Evolutionary conservation across 2,797 vertebrate species (phyloP).

Genomic region (Hyperoplus lanceolatus): DNA sequence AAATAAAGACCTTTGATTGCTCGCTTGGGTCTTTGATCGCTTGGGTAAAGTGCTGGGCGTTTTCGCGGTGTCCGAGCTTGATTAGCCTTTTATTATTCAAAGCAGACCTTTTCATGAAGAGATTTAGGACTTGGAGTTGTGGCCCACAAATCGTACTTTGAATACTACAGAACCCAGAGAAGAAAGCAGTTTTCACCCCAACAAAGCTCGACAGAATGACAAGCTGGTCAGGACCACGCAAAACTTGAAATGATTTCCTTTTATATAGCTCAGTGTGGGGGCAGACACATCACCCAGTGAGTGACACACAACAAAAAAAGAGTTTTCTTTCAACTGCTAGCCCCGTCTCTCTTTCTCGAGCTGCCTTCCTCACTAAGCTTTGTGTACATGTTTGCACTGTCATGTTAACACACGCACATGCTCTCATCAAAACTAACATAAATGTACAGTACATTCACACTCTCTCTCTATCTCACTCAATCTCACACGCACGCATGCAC

Average conservation of each 20-base stretch:
- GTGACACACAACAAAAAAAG: conserved; percentile 41
- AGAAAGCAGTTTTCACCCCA: conserved; percentile 16
- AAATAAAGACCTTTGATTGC: conserved; percentile 41
- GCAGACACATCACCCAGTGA: conserved; percentile 15
- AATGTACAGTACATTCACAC: background rate
- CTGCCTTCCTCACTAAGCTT: background rate
- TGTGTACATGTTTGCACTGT: background rate
- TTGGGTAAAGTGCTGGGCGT: conserved; percentile 47
- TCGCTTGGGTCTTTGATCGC: conserved; percentile 48
- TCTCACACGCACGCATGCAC: conserved; percentile 5
- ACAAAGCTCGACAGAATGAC: conserved; percentile 45
- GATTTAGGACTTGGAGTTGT: conserved; percentile 24
- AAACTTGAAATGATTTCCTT: conserved; percentile 45
- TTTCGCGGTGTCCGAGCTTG: conserved; percentile 41
- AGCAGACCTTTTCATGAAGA: conserved; percentile 42
- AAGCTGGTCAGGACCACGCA: conserved; percentile 30
- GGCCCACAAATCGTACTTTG: conserved; percentile 33
- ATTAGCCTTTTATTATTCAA: conserved; percentile 60
- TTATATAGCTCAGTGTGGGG: conserved; percentile 36
- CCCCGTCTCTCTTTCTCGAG: background rate
- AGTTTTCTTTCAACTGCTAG: conserved; percentile 21
- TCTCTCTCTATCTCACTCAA: too few relatives aligned
- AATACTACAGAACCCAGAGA: conserved; percentile 24
- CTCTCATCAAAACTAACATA: conserved; percentile 6
- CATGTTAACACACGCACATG: background rate